phyloP scores from a whole-genome alignment of 1,140 invertebrate genomes.

The Brachionus koreanus region DNA sequence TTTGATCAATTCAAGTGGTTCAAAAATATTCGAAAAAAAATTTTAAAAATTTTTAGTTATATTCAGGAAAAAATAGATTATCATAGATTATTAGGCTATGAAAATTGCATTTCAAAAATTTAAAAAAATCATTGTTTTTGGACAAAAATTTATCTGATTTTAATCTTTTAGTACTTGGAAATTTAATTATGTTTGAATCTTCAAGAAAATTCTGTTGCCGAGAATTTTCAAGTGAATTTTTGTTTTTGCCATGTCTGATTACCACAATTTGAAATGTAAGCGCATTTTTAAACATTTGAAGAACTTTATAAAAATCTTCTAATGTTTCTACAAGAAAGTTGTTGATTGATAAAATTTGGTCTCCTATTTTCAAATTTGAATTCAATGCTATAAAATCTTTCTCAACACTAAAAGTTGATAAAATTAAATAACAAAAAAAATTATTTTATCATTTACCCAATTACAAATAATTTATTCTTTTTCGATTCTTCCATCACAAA shows the following conservation, averaged over 20 bases:
- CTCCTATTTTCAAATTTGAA: not conserved
- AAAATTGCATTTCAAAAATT: no score
- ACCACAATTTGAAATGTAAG: not conserved
- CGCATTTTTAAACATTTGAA: not conserved
- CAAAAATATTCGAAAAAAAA: no score
- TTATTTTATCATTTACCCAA: not conserved
- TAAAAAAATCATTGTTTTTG: no score
- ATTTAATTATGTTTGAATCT: no score
- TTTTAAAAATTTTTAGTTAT: no score
- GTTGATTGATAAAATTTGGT: not conserved
- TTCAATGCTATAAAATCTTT: not conserved
- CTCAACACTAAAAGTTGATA: not conserved
- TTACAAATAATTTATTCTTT: not conserved
- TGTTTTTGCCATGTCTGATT: not conserved
- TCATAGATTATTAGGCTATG: no score
- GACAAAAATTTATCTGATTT: no score
- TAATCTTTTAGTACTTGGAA: no score
- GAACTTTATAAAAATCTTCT: not conserved
- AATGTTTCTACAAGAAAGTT: not conserved
- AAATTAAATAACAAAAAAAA: not conserved
- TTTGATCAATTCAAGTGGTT: no score
- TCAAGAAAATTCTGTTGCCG: not conserved
- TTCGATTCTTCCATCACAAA: not conserved
- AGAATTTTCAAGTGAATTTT: not conserved
- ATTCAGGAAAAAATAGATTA: no score